Evolutionary conservation across 2,797 vertebrate genomes (phyloP), one percentile per base, ranked within the genome.

Genomic region (Alfaro cultratus): DNA sequence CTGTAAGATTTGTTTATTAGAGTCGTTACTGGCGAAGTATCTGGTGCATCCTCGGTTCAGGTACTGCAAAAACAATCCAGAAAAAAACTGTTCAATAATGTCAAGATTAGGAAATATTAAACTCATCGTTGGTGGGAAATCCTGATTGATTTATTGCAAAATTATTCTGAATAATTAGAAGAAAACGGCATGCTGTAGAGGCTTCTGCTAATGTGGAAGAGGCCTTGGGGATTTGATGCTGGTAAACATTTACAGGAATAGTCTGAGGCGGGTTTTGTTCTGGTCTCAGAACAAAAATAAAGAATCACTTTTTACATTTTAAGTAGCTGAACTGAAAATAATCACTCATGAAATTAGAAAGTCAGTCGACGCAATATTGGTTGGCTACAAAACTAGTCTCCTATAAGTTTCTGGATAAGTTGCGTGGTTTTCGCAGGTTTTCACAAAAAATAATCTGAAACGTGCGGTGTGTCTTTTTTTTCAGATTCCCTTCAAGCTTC

Each of bases 41-140:
- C 96, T 96, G 86, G 98, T 99, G 89, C 98, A 99, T 84, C 98
- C 99, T 87, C 98, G 95, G 93, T 98, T 99, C 94, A 99, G 95
- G 92, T 99, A 99, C 99, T 99, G 89, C 18, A 90, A 16, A 62
- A 90, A 79, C 23, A 64, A 77, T 5, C 49, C 80, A 26, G 62
- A 55, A 43, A 83, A 51, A 86, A 75, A 81, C 55, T 21, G 82
- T 15, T 57, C 74, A 82, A 53, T 67, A 68, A 55, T 64, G 77
- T 77, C 46, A 81, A 3, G 23, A 74, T 34, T 82, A 75, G 62
- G n/a, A 75, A 41, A 45, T 80, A 86, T 73, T 46, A 6, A 83
- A 84, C 78, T 18, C 47, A 72, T 11, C 57, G 1, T 8, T 71
- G 67, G 71, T 46, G 34, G 62, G 23, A 79, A 83, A 73, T 73